Percentiles rank a stretch among this genome's conserved stretches.
phyloP scores from a whole-genome alignment of 2,888 invertebrate genomes.

The Venusia cambrica region DNA sequence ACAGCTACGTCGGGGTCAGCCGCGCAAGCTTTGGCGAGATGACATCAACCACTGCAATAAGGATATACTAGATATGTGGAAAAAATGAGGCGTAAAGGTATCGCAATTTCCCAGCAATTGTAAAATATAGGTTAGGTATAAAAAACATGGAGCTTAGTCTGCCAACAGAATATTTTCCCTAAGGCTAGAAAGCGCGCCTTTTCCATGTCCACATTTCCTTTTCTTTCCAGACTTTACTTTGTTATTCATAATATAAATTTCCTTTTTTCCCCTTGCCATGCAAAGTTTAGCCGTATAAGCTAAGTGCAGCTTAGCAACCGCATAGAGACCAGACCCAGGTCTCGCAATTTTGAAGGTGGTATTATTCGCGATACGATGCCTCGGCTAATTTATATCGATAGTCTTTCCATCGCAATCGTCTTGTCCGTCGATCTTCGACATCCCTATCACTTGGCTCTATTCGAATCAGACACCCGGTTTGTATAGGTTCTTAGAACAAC shows the following conservation, averaged over 20 bases:
- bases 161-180: too few species aligned
- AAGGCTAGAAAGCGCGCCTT: conserved; percentile 14
- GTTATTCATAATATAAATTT: conserved; percentile 20
- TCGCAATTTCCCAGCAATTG: too few species aligned
- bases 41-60: too few species aligned
- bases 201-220: conserved; percentile 13
- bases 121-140: too few species aligned
- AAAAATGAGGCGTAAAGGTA: too few species aligned
- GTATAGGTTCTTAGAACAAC: conserved; percentile 25
- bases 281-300: conserved; percentile 16
- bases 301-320: conserved; percentile 15
- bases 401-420: conserved; percentile 17
- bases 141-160: too few species aligned
- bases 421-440: conserved; percentile 22
- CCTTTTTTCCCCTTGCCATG: conserved; percentile 13
- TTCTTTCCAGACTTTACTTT: conserved; percentile 15
- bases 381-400: conserved; percentile 72
- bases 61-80: too few species aligned
- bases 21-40: too few species aligned
- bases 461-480: conserved; percentile 19
- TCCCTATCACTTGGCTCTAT: conserved; percentile 16
- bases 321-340: conserved; percentile 16
- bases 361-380: conserved; percentile 67
- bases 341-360: conserved; percentile 66
- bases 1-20: too few species aligned